These are phyloP conservation scores for Aethes cnicana DNA, from an alignment of 2,888 invertebrate species.

Conservation along the genomic window DNA sequence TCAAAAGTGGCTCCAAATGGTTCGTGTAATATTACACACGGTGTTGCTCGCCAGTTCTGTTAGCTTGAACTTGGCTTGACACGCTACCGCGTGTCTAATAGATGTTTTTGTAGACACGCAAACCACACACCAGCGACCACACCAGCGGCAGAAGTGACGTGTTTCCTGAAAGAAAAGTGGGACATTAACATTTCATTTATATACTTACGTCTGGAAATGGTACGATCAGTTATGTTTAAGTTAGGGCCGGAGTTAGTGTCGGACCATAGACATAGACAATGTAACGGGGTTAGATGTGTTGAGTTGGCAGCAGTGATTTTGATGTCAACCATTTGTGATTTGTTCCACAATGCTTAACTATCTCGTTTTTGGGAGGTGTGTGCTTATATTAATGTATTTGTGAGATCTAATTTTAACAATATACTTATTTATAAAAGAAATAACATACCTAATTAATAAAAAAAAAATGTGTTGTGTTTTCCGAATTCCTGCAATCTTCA, in stretches of 20 bases:
- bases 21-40: too few species aligned
- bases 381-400: neutral
- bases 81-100: conserved; percentile 49
- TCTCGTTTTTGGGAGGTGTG: conserved; percentile 1
- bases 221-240: conserved; percentile 37
- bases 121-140: too few species aligned
- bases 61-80: too few species aligned
- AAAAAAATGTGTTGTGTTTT: too few species aligned
- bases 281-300: neutral
- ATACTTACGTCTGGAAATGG: conserved; percentile 48
- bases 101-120: too few species aligned
- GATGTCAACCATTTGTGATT: conserved; percentile 7
- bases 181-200: conserved; percentile 71
- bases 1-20: too few species aligned
- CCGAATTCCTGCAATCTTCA: too few species aligned
- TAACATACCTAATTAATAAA: too few species aligned
- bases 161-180: conserved; percentile 73
- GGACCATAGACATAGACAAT: conserved; percentile 5
- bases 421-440: too few species aligned
- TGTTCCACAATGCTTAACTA: conserved; percentile 18
- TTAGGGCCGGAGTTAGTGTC: conserved; percentile 3
- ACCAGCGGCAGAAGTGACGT: too few species aligned
- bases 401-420: neutral
- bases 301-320: conserved; percentile 1
- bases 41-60: too few species aligned